Evolutionary conservation across 2,797 vertebrate species (phyloP).

Genomic region (Falco naumanni): DNA sequence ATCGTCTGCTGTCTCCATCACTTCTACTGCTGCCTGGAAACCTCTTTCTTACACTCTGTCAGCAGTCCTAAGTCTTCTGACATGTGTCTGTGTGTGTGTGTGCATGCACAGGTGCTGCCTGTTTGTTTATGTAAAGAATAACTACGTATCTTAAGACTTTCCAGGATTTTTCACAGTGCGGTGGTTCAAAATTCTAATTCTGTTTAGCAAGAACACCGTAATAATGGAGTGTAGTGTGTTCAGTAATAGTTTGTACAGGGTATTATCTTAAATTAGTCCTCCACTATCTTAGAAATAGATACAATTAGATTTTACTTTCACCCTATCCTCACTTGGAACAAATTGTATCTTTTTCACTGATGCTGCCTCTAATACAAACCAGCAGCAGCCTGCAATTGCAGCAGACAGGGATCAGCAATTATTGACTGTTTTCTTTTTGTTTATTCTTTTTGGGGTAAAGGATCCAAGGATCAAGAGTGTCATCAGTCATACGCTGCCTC

Average conservation of each 20-base stretch:
- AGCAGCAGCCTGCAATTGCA: background rate
- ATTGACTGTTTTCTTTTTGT: background rate
- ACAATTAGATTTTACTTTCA: background rate
- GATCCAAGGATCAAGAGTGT: background rate
- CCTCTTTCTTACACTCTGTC: background rate
- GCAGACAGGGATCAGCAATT: background rate
- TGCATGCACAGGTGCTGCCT: background rate
- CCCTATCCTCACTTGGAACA: background rate
- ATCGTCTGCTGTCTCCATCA: background rate
- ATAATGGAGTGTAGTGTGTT: background rate
- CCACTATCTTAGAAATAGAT: background rate
- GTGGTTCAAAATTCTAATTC: background rate
- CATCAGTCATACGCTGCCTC: accelerated
- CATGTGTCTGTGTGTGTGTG: background rate
- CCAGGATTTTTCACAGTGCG: background rate
- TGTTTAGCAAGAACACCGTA: background rate
- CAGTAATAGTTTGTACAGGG: background rate
- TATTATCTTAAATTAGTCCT: background rate
- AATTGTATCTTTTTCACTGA: background rate
- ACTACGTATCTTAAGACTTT: background rate
- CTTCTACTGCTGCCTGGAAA: background rate
- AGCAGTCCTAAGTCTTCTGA: background rate
- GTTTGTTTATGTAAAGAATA: background rate
- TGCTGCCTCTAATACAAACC: background rate
- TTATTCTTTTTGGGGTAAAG: background rate